These are phyloP conservation scores for Hyles vespertilio DNA, from an alignment of 1,140 invertebrate species.

Conservation along the genomic window DNA sequence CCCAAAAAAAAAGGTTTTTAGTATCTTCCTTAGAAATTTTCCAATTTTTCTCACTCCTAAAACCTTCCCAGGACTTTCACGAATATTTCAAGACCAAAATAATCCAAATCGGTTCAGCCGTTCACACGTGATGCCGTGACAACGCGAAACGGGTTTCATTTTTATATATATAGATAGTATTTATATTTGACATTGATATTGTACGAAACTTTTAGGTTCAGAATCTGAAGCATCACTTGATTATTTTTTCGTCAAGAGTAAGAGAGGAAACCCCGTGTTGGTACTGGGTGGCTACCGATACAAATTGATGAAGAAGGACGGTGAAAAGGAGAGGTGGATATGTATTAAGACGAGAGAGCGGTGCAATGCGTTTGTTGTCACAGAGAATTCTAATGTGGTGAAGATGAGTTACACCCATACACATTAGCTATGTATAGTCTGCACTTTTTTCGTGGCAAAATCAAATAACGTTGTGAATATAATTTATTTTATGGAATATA, in stretches of 20 bases:
- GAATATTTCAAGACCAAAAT: no score
- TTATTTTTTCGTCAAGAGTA: constrained; percentile 31
- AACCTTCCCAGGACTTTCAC: no score
- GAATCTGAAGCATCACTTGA: constrained; percentile 17
- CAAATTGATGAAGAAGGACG: constrained; percentile 27
- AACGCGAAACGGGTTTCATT: no score
- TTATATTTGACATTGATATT: neutral
- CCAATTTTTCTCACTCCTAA: no score
- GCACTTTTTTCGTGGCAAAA: no score
- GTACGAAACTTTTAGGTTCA: constrained; percentile 14
- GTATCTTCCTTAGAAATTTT: no score
- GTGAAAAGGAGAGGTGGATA: constrained; percentile 27
- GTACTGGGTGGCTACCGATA: constrained; percentile 27
- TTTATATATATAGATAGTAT: no score
- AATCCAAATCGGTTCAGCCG: no score
- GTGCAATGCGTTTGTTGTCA: constrained; percentile 36
- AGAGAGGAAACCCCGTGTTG: constrained; percentile 30
- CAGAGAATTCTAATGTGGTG: constrained; percentile 20
- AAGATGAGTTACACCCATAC: constrained; percentile 28
- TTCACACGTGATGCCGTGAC: no score
- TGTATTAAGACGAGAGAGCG: constrained; percentile 32
- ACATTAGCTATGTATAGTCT: constrained; percentile 16
- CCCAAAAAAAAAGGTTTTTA: no score
- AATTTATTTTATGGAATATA: no score
- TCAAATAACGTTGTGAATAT: no score